A percentile compares a stretch with the other conserved stretches of the same genome.
Evolutionary conservation across 2,888 invertebrate species (phyloP).

Genomic region (Parnassius smintheus): DNA sequence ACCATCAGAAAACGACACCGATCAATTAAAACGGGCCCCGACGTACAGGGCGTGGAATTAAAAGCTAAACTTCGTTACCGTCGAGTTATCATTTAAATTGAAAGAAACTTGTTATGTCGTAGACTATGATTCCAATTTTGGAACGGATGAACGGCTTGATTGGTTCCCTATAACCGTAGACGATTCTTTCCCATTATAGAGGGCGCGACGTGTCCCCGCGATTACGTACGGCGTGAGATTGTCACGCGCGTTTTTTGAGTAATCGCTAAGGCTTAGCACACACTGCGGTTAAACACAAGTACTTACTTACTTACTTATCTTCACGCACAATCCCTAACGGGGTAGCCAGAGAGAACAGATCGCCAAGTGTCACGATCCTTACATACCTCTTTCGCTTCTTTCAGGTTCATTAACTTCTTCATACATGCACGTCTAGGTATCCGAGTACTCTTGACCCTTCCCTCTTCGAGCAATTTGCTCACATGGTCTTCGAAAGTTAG

Average conservation of each 20-base stretch:
- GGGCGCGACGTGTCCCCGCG: slow-evolving; percentile 5
- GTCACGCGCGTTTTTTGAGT: slow-evolving; percentile 19
- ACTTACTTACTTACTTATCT: too few relatives aligned
- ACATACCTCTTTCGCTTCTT: too few relatives aligned
- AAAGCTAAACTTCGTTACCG: slow-evolving; percentile 76
- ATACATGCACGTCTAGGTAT: too few relatives aligned
- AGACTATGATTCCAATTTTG: slow-evolving; percentile 75
- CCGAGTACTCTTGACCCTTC: too few relatives aligned
- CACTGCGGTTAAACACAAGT: too few relatives aligned
- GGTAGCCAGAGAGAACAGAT: too few relatives aligned
- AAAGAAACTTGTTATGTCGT: slow-evolving; percentile 77
- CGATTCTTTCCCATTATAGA: slow-evolving; percentile 49
- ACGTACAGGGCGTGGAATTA: slow-evolving; percentile 58
- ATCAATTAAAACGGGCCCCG: slow-evolving; percentile 63
- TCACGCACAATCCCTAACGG: too few relatives aligned
- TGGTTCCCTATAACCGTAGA: slow-evolving; percentile 61
- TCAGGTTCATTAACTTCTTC: too few relatives aligned
- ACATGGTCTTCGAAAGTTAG: too few relatives aligned
- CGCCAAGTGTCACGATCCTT: too few relatives aligned
- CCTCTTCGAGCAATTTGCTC: too few relatives aligned
- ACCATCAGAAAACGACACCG: slow-evolving; percentile 60
- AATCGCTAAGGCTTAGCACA: neutral
- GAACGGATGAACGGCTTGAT: slow-evolving; percentile 74
- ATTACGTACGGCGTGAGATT: slow-evolving; percentile 12
- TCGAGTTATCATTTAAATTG: slow-evolving; percentile 72